Base-by-base conservation (phyloP, 2,888 invertebrate genomes). In the Brenthis hecate region DNA sequence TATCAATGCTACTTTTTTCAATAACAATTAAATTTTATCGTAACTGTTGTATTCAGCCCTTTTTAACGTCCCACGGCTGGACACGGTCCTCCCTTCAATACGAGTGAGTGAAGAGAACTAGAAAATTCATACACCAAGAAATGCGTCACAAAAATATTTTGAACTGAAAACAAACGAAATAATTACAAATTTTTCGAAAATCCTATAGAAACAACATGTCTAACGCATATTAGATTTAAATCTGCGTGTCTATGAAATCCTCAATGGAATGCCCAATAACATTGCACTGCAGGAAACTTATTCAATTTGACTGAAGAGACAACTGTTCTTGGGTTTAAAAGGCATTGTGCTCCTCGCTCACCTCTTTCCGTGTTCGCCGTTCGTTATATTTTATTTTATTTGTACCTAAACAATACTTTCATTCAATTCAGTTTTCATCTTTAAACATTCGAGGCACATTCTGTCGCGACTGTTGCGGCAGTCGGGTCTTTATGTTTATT, bases 231-330 rank as follows among this genome's bases (percentile, higher is more conserved):
- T 81, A 77, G 80, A 81, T 81, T 79, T 77, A 74, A 76, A 77
- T 77, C 77, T 73, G 73, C 68, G 72, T 76, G 69, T 74, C 70
- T 67, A 70, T 70, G 75, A 76, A 77, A 81, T 77, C 72, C 82
- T 79, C 80, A 55, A 72, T 74, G 82, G 84, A 82, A 82, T 81
- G 80, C 80, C 78, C 81, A 83, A 81, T 84, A 87, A 87, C 86
- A 88, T 85, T 84, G 87, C 85, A 80, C 83, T 81, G 82, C 79
- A 77, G 83, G 80, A 85, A 87, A 88, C 87, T 91, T 90, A 91
- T 90, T 91, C 88, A 88, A 91, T 90, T 89, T 90, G 84, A 84
- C 85, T 83, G 84, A 81, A 78, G 82, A 88, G 86, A 90, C 88
- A 87, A 88, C 87, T 87, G 87, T 86, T 88, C 85, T 84, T 82